phyloP scores from a whole-genome alignment of 2,113 vertebrate genomes.

The Spea multiplicata region DNA sequence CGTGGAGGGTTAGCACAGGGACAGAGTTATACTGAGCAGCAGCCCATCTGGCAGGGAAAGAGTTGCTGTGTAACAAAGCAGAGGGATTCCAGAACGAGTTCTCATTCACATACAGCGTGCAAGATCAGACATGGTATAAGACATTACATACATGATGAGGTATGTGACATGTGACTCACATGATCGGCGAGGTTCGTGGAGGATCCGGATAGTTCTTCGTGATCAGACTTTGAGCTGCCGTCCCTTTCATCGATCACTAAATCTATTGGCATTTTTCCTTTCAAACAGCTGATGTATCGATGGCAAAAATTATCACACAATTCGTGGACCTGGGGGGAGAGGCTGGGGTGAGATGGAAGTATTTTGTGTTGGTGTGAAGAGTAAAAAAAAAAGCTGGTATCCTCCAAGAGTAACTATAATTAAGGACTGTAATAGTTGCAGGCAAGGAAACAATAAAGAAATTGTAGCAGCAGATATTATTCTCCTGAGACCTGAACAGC shows the following conservation, averaged over 20 bases:
- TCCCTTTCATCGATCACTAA: slow-evolving; percentile 98
- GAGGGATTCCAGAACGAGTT: no score
- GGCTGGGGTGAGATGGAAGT: not conserved
- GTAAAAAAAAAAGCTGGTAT: slow-evolving; percentile 57
- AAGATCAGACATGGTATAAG: not conserved
- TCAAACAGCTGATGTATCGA: slow-evolving; percentile 99
- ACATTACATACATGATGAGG: slow-evolving; percentile 6
- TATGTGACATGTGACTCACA: slow-evolving; percentile 76
- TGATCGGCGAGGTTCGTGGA: slow-evolving; percentile 98
- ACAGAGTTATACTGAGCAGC: no score
- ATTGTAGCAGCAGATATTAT: slow-evolving; percentile 88
- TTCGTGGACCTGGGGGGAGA: slow-evolving; percentile 88
- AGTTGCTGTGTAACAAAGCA: no score
- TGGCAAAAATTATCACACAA: slow-evolving; percentile 99
- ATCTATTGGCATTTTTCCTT: slow-evolving; percentile 99
- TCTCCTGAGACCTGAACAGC: slow-evolving; percentile 82
- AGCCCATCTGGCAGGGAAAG: no score
- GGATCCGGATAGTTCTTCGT: slow-evolving; percentile 98
- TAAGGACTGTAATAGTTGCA: slow-evolving; percentile 77
- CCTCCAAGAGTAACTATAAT: slow-evolving; percentile 81
- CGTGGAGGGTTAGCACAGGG: no score
- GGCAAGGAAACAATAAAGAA: slow-evolving; percentile 90
- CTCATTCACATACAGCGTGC: not conserved
- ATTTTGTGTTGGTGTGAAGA: slow-evolving; percentile 36
- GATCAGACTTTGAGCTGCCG: slow-evolving; percentile 97